These are phyloP conservation scores for Oceanodroma leucorhoa DNA, from an alignment of 2,797 vertebrate species.

Conservation along the genomic window DNA sequence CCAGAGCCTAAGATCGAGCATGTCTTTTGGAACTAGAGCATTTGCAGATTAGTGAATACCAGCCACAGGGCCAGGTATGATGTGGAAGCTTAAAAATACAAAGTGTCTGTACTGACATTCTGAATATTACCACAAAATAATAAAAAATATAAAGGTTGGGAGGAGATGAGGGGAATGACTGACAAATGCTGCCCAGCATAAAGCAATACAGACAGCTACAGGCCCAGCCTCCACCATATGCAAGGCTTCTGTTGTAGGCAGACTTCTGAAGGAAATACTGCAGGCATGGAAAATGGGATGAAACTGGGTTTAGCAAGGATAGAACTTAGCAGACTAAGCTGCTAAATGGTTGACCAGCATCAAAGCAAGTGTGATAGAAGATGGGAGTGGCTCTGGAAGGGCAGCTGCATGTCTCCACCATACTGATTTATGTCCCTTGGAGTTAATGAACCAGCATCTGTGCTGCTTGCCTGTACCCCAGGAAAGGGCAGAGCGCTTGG, in stretches of 20 bases:
- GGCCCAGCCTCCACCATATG: background rate
- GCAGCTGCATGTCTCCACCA: background rate
- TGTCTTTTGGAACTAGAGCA: background rate
- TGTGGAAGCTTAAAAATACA: background rate
- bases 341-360: background rate
- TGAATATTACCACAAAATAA: background rate
- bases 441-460: background rate
- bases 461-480: background rate
- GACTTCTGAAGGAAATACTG: background rate
- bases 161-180: background rate
- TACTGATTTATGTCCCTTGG: background rate
- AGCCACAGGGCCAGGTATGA: slow-evolving; percentile 22
- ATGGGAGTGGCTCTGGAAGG: background rate
- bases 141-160: background rate
- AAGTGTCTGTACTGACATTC: background rate
- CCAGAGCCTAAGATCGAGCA: background rate
- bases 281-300: background rate
- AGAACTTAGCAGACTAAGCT: background rate
- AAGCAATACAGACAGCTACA: background rate
- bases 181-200: background rate
- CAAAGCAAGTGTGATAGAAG: background rate
- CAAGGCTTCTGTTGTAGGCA: background rate
- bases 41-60: background rate
- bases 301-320: background rate
- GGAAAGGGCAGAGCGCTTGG: fast-evolving